These are phyloP conservation scores for Holcopasites calliopsidis DNA, from an alignment of 1,140 invertebrate genomes.

Conservation along the genomic window DNA sequence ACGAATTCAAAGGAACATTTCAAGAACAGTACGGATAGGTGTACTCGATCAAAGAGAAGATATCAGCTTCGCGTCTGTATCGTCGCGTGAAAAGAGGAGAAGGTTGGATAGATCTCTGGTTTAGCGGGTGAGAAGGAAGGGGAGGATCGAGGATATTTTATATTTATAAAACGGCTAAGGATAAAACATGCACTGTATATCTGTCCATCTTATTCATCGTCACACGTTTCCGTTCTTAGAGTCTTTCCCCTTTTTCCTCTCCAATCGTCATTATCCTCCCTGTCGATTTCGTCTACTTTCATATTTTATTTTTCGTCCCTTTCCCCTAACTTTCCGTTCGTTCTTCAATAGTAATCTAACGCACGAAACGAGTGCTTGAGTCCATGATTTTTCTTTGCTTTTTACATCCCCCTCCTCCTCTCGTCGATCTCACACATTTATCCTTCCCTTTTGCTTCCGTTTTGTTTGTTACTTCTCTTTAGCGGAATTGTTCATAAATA, in stretches of 20 bases:
- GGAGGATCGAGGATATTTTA: constrained; percentile 66
- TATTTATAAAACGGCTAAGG: constrained; percentile 75
- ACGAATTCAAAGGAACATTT: constrained; percentile 49
- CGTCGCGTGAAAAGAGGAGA: constrained; percentile 31
- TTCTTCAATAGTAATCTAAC: constrained; percentile 17
- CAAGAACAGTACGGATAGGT: constrained; percentile 21
- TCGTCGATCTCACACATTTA: constrained; percentile 59
- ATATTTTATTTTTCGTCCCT: constrained; percentile 25
- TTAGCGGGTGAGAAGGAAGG: constrained; percentile 12
- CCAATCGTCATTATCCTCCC: constrained; percentile 35
- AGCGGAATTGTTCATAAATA: constrained; percentile 74
- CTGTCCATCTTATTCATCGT: constrained; percentile 63
- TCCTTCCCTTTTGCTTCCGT: constrained; percentile 8
- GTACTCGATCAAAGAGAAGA: constrained; percentile 38
- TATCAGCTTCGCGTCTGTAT: constrained; percentile 36
- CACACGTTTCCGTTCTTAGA: constrained; percentile 38
- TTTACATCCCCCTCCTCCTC: constrained; percentile 18
- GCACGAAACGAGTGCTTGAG: constrained; percentile 19
- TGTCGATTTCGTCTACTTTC: constrained; percentile 22
- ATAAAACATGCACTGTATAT: constrained; percentile 77
- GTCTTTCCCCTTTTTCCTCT: constrained; percentile 54
- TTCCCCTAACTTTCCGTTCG: constrained; percentile 19
- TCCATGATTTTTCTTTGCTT: constrained; percentile 11
- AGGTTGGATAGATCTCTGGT: constrained; percentile 1
- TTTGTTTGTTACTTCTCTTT: constrained; percentile 64